A percentile compares a stretch with the other conserved stretches of the same genome.
phyloP scores from a whole-genome alignment of 2,113 vertebrate genomes.

The Diglossa brunneiventris region DNA sequence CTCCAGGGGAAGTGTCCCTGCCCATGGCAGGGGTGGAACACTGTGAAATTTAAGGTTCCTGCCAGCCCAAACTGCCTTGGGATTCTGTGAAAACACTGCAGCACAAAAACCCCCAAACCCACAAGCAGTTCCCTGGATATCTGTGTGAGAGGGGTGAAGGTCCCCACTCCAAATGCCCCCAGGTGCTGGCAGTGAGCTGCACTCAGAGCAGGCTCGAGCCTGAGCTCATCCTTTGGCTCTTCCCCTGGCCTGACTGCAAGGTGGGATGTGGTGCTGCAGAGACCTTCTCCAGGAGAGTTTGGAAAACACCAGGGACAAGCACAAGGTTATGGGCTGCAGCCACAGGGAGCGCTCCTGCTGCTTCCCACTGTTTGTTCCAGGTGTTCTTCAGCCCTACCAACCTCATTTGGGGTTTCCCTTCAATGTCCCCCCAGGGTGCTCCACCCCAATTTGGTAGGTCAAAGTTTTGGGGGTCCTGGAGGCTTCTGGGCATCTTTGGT shows the following conservation, averaged over 20 bases:
- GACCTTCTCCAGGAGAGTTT: background rate
- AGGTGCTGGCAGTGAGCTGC: fast-evolving
- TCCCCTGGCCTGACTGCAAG: fast-evolving
- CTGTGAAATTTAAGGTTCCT: background rate
- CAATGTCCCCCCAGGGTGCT: fast-evolving
- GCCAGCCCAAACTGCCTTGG: background rate
- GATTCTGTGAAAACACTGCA: background rate
- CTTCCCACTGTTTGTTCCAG: fast-evolving
- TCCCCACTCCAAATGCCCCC: background rate
- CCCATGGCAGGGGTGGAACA: background rate
- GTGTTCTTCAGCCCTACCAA: background rate
- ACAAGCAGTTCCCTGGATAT: fast-evolving
- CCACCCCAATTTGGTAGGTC: fast-evolving
- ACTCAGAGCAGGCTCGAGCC: background rate
- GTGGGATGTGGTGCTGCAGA: fast-evolving
- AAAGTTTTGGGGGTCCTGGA: background rate
- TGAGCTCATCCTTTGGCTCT: fast-evolving
- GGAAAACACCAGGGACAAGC: fast-evolving
- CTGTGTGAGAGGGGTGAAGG: fast-evolving
- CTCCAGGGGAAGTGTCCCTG: background rate
- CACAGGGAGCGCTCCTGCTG: fast-evolving
- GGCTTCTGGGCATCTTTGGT: background rate
- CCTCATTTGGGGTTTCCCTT: background rate
- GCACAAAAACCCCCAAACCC: background rate
- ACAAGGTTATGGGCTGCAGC: fast-evolving